Base-by-base conservation (phyloP, 2,888 invertebrate species). In the Criorhina ranunculi region DNA sequence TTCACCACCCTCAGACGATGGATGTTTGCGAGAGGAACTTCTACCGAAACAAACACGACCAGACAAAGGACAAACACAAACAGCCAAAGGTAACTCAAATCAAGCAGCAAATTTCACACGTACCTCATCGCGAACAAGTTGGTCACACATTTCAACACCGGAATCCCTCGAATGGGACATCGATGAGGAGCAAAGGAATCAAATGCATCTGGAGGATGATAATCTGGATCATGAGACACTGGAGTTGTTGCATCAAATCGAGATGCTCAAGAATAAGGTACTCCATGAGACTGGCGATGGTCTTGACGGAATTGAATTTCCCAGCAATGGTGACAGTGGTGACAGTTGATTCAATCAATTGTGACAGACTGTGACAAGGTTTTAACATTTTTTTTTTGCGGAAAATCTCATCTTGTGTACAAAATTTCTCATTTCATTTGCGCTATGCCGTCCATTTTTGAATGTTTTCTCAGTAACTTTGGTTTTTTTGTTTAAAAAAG, bases 81-180 rank as follows among this genome's bases (percentile, higher is more conserved):
- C 60, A 77, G 76, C n/a, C 86, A 88, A 59, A 89, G 89, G 9
- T 87, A 89, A 57, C 19, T 64, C 79, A 8, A 73, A 62, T 44
- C 85, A 55, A 35, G 69, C 55, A 55, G n/a, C 73, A 31, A 86
- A 79, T 24, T 88, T 89, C 59, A 89, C 90, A 40, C 89, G 91
- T 90, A 92, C 89, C 88, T 92, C 88, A 88, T 90, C 91, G 17
- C 90, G 90, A 49, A 91, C 93, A 8, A 93, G 93, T 82, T 94
- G 94, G 93, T 94, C 94, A 0, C 92, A 94, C 87, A 93, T 93
- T 44, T 94, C 94, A 0, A 95, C 94, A 7, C 94, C 94, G 5
- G 94, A 95, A 88, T 95, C 95, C 2, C 91, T 95, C 55, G 95
- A 95, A 90, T 95, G 95, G 95, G 95, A 95, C 89, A 93, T 94